phyloP scores from a whole-genome alignment of 53 echinoderm and acorn worm genomes.

The Crossaster papposus region DNA sequence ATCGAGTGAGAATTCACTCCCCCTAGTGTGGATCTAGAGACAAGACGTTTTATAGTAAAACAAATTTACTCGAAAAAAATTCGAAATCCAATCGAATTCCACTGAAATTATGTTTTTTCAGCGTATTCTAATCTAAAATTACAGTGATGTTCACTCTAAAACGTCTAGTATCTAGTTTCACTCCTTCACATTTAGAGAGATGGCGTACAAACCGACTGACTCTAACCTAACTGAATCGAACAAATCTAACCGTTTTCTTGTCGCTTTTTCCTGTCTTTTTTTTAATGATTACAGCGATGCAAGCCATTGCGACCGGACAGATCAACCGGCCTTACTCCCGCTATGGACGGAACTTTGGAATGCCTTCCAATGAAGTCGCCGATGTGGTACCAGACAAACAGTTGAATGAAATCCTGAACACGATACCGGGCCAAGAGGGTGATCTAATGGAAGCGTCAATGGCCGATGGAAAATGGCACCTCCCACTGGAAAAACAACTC shows the following conservation, averaged over 20 bases:
- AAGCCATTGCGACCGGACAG: constrained; percentile 26
- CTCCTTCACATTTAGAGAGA: too few relatives aligned
- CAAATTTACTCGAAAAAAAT: too few relatives aligned
- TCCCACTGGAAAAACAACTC: constrained; percentile 49
- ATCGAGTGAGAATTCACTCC: too few relatives aligned
- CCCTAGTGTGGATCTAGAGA: too few relatives aligned
- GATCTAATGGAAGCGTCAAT: constrained; percentile 8
- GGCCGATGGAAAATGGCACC: constrained; percentile 48
- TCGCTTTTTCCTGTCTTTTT: not conserved
- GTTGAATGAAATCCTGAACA: constrained; percentile 44
- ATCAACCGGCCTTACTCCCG: constrained; percentile 8
- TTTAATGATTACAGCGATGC: constrained; percentile 19
- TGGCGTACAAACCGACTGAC: too few relatives aligned
- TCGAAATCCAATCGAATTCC: too few relatives aligned
- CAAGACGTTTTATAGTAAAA: too few relatives aligned
- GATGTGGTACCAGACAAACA: not conserved
- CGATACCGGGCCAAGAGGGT: not conserved
- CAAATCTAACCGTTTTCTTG: not conserved
- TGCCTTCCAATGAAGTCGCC: not conserved
- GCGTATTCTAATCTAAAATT: too few relatives aligned
- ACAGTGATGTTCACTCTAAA: too few relatives aligned
- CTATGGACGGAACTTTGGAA: constrained; percentile 36
- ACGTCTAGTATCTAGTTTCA: too few relatives aligned
- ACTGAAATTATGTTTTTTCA: too few relatives aligned
- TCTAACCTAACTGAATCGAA: not conserved